Conservation (phyloP, 2,888 invertebrate species). For the Eupithecia pulchellata region DNA sequence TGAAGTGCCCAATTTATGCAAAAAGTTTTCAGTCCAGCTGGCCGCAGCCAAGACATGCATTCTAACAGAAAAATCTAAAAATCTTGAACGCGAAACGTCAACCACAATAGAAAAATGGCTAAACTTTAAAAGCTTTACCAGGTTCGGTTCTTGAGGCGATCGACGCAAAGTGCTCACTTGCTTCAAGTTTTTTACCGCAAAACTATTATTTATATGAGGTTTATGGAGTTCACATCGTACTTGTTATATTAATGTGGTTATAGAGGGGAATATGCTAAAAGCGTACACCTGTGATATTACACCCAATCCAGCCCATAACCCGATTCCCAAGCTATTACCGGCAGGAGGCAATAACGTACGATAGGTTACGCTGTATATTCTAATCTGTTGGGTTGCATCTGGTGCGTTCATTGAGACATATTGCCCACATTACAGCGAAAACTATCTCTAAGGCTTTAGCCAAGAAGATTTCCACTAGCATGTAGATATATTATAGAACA, state of each 20-base stretch:
- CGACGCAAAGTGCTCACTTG: constrained; percentile 54
- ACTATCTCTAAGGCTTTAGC: constrained; percentile 4
- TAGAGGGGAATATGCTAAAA: constrained; percentile 49
- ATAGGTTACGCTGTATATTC: constrained; percentile 33
- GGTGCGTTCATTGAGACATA: constrained; percentile 32
- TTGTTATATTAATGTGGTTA: constrained; percentile 52
- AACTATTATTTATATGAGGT: constrained; percentile 46
- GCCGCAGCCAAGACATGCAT: background rate
- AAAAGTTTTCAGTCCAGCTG: constrained; percentile 9
- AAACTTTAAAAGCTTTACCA: constrained; percentile 58
- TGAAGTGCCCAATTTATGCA: constrained; percentile 3
- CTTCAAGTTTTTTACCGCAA: constrained; percentile 43
- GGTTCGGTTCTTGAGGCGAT: constrained; percentile 53
- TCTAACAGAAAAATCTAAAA: constrained; percentile 16
- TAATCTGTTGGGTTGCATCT: constrained; percentile 33
- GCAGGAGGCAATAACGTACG: constrained; percentile 46
- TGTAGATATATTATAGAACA: background rate
- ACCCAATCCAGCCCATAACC: constrained; percentile 45
- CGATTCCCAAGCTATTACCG: constrained; percentile 55
- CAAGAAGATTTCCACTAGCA: background rate
- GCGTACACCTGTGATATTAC: constrained; percentile 47
- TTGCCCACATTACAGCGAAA: constrained; percentile 26
- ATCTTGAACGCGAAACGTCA: constrained; percentile 43
- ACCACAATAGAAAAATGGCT: constrained; percentile 50
- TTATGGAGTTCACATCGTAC: constrained; percentile 55